phyloP scores from a whole-genome alignment of 2,797 vertebrate species.

The Halcyon leucocephala region DNA sequence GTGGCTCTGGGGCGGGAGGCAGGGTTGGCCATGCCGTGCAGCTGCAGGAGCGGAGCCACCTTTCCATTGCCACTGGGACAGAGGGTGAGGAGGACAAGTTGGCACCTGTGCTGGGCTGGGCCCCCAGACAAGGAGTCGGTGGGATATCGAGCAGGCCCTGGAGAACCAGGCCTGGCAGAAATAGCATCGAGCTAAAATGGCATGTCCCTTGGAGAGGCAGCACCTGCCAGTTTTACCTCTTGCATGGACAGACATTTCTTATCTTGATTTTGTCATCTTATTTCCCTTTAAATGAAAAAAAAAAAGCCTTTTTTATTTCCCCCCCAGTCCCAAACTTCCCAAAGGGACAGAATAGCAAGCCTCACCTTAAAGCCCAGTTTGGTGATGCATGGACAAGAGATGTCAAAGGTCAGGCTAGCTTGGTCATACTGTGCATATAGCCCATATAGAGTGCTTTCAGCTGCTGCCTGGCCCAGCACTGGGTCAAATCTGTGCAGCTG shows the following conservation, averaged over 20 bases:
- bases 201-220: accelerated
- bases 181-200: background rate
- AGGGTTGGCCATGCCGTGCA: background rate
- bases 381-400: background rate
- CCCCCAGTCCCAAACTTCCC: too few species aligned
- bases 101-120: background rate
- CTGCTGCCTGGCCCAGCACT: background rate
- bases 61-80: background rate
- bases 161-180: background rate
- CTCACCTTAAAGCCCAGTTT: background rate
- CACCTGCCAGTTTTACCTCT: background rate
- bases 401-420: background rate
- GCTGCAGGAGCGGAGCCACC: background rate
- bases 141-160: background rate
- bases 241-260: accelerated
- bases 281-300: background rate
- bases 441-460: background rate
- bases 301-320: background rate
- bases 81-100: background rate
- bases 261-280: background rate
- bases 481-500: background rate
- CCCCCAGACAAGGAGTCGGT: accelerated
- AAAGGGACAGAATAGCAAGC: background rate
- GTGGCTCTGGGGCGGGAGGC: background rate
- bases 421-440: background rate